Base-by-base conservation (phyloP, 2,888 invertebrate species). In the Phaonia tiefii region DNA sequence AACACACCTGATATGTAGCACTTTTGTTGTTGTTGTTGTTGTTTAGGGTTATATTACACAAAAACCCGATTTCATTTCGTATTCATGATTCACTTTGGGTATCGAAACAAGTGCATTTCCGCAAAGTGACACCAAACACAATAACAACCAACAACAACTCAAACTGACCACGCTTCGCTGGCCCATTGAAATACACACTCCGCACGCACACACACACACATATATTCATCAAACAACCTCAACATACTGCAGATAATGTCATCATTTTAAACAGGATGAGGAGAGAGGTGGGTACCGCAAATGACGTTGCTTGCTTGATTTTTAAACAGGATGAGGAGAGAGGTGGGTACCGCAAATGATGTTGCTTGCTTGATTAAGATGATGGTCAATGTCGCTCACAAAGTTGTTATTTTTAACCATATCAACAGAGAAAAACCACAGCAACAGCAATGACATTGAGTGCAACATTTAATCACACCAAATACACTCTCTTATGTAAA, bases 51-150 rank as follows among this genome's bases (percentile, higher is more conserved):
- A n/a, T n/a, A n/a, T 4, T 11, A 44, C 15, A 44, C 15, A 51
- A 20, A 8, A 58, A 42, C 42, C 3, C 37, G 13, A 56, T 56
- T 69, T 69, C 67, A 44, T 67, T 13, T 22, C 8, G 22, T 39
- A 20, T 39, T 42, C 13, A 56, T 22, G 7, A 17, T 54, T 22
- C 15, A 58, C 7, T 44, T 51, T 0, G 20, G 11, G 37, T 71
- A 15, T 26, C 44, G 49, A 70, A 80, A 83, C 81, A 81, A 78
- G 83, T 70, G 80, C 80, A 78, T 80, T 75, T 78, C 79, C 79
- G 81, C 72, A 81, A 78, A 46, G 60, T 22, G 66, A 80, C 26
- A 65, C 7, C 65, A 75, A 75, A 80, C n/a, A 3, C 13, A 54
- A n/a, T n/a, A n/a, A n/a, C n/a, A n/a, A n/a, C n/a, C n/a, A n/a